Base-by-base conservation (phyloP, 2,888 invertebrate genomes). In the Cheilosia vernalis region DNA sequence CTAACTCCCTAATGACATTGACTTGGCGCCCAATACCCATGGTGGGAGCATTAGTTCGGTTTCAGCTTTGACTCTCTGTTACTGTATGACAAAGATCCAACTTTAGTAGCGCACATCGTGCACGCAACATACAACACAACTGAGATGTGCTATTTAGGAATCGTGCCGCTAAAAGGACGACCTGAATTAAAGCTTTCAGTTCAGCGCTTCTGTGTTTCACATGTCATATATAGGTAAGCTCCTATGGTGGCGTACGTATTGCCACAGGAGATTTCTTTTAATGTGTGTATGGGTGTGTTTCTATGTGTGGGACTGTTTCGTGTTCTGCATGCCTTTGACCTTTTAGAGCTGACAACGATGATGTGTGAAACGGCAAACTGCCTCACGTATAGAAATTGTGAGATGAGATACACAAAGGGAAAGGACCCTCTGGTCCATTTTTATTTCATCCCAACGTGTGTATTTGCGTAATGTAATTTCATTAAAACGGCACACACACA, bases 101-200 rank as follows among this genome's bases (percentile, higher is more conserved):
- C 13, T 24, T 40, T 40, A 27, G 42, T 55, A 37, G 56, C n/a
- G 30, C 42, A 42, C 30, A 5, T 19, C 56, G 47, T 19, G 42
- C 74, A 74, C 73, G 74, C 74, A 66, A 70, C 55, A 56, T 17
- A 30, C 30, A 47, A 30, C 56, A 66, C 66, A 61, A 74, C 61
- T 42, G 49, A 47, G 76, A 70, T 70, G 80, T 55, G 64, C 19
- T 47, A 3, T 53, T 19, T 77, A 60, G 64, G 66, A 83, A 72
- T 72, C 74, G 81, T 77, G 85, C 84, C 74, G 84, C 69, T 69
- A 80, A 84, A 84, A 69, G 74, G 74, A 72, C 85, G 85, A 85
- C 81, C 80, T 80, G 77, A 81, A 85, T 85, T 77, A 70, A 72
- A 72, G 85, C 61, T 81, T 77, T 72, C 69, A 67, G 67, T 76